phyloP scores from a whole-genome alignment of 2,888 invertebrate genomes.

The Nysson spinosus region DNA sequence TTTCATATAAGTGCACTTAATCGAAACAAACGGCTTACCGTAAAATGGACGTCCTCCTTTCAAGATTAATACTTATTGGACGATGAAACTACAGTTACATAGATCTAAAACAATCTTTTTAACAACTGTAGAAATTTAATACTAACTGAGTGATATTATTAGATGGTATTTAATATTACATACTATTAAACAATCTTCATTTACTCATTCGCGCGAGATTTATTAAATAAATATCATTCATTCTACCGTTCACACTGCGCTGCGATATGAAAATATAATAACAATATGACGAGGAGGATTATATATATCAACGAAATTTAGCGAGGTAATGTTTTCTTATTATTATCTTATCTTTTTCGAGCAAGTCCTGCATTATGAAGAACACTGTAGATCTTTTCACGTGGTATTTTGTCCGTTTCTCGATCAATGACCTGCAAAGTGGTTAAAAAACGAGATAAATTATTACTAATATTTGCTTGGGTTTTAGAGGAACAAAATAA shows the following conservation, averaged over 20 bases:
- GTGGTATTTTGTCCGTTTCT: conserved; percentile 89
- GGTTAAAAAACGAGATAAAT: no score
- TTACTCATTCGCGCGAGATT: not conserved
- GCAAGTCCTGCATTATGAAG: conserved; percentile 83
- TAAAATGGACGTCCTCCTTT: no score
- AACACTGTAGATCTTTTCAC: conserved; percentile 86
- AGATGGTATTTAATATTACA: no score
- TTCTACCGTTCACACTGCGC: not conserved
- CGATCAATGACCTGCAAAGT: conserved; percentile 83
- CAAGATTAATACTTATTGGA: no score
- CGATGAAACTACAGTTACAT: no score
- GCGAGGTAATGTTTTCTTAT: conserved; percentile 1
- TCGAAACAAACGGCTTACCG: no score
- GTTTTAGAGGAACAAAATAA: no score
- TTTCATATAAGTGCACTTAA: no score
- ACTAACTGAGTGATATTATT: no score
- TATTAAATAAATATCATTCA: conserved; percentile 1
- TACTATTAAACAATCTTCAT: not conserved
- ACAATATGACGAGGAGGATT: not conserved
- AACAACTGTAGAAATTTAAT: no score
- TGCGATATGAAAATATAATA: not conserved
- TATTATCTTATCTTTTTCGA: conserved; percentile 30
- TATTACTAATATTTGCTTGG: no score
- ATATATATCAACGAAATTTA: not conserved
- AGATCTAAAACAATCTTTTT: no score